phyloP scores from a whole-genome alignment of 2,797 vertebrate genomes.

The Knipowitschia caucasica region DNA sequence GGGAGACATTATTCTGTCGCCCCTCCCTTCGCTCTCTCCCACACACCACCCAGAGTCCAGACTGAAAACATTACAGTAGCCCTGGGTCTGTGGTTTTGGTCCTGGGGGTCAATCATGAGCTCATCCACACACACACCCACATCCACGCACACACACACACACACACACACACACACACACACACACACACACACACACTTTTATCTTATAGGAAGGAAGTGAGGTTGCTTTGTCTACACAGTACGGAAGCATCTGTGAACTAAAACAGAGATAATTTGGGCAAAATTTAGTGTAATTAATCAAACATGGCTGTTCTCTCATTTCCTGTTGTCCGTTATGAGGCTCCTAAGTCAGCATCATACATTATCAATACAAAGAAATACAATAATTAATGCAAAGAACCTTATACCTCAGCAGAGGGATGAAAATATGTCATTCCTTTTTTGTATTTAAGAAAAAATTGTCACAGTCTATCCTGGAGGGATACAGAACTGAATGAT shows the following conservation, averaged over 20 bases:
- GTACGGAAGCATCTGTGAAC: neutral
- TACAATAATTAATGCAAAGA: too few species aligned
- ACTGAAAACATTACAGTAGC: too few species aligned
- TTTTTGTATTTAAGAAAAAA: too few species aligned
- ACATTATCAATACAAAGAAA: too few species aligned
- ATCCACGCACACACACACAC: too few species aligned
- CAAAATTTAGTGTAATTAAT: neutral
- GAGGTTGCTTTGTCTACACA: neutral
- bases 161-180: too few species aligned
- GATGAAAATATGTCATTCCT: too few species aligned
- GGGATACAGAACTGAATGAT: too few species aligned
- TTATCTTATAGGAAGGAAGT: constrained; percentile 42
- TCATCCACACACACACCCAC: too few species aligned
- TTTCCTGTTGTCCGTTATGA: neutral
- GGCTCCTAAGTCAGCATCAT: neutral
- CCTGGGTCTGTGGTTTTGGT: constrained; percentile 16
- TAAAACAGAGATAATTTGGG: neutral
- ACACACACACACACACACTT: constrained; percentile 23
- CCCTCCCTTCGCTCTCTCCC: neutral
- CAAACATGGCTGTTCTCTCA: neutral
- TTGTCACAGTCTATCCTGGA: too few species aligned
- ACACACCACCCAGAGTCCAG: neutral
- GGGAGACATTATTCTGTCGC: neutral
- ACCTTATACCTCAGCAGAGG: too few species aligned
- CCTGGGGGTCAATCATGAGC: constrained; percentile 9